A percentile compares a stretch with the other conserved stretches of the same genome.
Evolutionary conservation across 2,888 invertebrate genomes (phyloP).

Genomic region (Lepidocyrtinus sp.): DNA sequence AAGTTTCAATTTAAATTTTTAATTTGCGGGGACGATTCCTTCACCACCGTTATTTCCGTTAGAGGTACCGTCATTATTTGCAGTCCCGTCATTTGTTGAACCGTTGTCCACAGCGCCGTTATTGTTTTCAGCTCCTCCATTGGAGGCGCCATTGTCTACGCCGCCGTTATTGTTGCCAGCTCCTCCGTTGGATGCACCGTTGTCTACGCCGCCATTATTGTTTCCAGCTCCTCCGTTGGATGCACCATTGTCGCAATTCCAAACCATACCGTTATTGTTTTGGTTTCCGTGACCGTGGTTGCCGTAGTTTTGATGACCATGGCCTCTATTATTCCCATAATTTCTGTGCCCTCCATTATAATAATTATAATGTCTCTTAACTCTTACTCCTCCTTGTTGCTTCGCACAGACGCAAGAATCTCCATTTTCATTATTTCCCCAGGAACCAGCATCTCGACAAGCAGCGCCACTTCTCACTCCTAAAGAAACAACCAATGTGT

Average conservation of each 20-base stretch:
- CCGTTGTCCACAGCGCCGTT: background rate
- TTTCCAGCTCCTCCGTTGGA: background rate
- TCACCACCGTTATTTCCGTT: background rate
- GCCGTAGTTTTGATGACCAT: background rate
- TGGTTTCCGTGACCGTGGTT: background rate
- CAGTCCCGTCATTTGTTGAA: background rate
- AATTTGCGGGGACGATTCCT: background rate
- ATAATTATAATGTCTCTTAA: conserved; percentile 19
- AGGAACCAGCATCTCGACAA: conserved; percentile 6
- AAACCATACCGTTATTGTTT: background rate
- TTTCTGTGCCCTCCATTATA: background rate
- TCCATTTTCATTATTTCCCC: background rate
- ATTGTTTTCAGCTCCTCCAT: background rate
- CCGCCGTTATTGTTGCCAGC: background rate
- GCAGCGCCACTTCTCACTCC: conserved; percentile 22
- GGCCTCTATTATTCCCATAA: background rate
- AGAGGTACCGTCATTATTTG: background rate
- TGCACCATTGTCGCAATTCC: background rate
- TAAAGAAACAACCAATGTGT: background rate
- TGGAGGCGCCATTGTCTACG: background rate
- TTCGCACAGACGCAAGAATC: conserved; percentile 22
- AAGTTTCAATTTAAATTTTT: background rate
- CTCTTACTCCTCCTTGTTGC: conserved; percentile 7
- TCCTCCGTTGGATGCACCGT: background rate
- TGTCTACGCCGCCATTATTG: background rate